Evolutionary conservation across 2,113 vertebrate genomes (phyloP).

Genomic region (Sturnus vulgaris): DNA sequence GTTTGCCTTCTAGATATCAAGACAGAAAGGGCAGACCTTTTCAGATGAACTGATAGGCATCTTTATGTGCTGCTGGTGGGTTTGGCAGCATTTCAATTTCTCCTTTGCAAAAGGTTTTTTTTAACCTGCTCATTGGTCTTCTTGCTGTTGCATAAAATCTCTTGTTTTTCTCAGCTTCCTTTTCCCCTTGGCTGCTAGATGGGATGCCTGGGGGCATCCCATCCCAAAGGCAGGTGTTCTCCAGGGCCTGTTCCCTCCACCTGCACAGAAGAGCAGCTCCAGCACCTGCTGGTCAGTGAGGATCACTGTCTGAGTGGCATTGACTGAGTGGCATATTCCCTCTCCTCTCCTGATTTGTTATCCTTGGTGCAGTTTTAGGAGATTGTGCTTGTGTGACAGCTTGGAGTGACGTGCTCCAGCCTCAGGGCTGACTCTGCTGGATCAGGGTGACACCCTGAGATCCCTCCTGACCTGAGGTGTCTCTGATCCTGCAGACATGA

Average conservation of each 20-base stretch:
- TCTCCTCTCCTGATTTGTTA: not conserved
- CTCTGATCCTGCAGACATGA: not conserved
- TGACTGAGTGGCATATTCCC: not conserved
- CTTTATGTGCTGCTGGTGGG: not conserved
- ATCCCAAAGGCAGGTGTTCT: not conserved
- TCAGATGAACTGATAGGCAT: not conserved
- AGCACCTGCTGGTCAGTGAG: not conserved
- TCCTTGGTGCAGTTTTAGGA: not conserved
- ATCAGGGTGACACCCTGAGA: not conserved
- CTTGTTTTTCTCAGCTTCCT: not conserved
- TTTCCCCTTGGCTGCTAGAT: accelerated
- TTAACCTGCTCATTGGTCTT: not conserved
- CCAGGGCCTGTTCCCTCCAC: accelerated
- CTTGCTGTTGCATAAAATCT: not conserved
- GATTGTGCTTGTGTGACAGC: not conserved
- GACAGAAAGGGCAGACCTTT: not conserved
- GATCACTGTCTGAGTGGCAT: not conserved
- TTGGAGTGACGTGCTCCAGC: not conserved
- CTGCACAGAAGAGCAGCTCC: not conserved
- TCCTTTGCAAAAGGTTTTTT: not conserved
- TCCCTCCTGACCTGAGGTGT: not conserved
- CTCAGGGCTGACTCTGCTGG: not conserved
- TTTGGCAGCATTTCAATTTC: not conserved
- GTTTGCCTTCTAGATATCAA: not conserved
- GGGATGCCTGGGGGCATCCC: not conserved